Evolutionary conservation across 2,888 invertebrate species (phyloP), one percentile per base, ranked within the genome.

Genomic region (Dexiosoma caninum): DNA sequence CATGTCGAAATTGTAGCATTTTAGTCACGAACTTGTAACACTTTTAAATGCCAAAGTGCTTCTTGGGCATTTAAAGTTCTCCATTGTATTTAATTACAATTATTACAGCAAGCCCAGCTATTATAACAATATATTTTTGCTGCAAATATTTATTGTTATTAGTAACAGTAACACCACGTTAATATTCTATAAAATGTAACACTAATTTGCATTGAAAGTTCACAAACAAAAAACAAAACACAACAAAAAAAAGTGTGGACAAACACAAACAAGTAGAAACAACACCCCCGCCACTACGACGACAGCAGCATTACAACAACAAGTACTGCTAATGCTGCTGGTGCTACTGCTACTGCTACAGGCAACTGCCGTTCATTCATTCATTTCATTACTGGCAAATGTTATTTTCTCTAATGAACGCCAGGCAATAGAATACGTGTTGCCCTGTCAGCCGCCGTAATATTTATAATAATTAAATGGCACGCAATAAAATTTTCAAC

Each of bases 401-500:
- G 32, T 53, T 44, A 19, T 14, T 14, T 27, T n/a, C 42, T 32
- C n/a, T 42, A 32, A 55, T 44, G 32, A 59, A 42, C 23, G 71
- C 10, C 40, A 32, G n/a, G 59, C 67, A 66, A 51, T 70, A 66
- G 57, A 64, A 64, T 64, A 74, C 42, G 49, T 67, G 46, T 69
- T 72, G 21, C 59, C 12, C 23, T 67, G 64, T 35, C 64, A 64
- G 75, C 49, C 62, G 44, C 37, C 35, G 57, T 46, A 69, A 67
- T 74, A 75, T 70, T 66, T 51, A 42, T 42, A 66, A 70, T 75
- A 79, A 79, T 79, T 70, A 75, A 75, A 70, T 70, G 42, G 46
- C 79, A 79, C 79, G 75, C 75, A 70, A 79, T 51, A 75, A 53
- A 44, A 14, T 70, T 70, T 70, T 79, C 70, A 79, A 70, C 69